These are phyloP conservation scores for Cantharis rustica DNA, from an alignment of 2,888 invertebrate genomes.

Conservation along the genomic window DNA sequence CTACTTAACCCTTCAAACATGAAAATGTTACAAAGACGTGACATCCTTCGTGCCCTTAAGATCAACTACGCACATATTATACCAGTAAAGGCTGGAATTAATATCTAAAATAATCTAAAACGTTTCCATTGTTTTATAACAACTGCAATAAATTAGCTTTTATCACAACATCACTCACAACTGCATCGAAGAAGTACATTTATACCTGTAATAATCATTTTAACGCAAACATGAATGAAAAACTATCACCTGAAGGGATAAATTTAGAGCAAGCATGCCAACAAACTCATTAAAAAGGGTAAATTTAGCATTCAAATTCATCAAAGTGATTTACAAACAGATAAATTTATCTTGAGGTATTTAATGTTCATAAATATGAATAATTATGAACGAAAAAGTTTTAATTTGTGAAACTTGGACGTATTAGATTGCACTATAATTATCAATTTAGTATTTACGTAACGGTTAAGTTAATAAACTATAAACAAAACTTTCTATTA, in stretches of 20 bases:
- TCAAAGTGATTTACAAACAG: conserved; percentile 12
- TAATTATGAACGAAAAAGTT: background rate
- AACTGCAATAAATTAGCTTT: background rate
- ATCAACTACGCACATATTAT: background rate
- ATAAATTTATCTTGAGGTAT: background rate
- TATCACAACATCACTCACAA: background rate
- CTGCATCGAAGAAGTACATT: background rate
- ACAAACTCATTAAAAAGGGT: conserved; percentile 18
- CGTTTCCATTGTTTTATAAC: background rate
- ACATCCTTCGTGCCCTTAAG: conserved; percentile 3
- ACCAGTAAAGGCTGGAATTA: background rate
- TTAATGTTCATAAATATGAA: background rate
- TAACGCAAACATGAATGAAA: background rate
- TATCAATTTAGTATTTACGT: background rate
- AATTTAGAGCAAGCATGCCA: conserved; percentile 13
- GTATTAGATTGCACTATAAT: background rate
- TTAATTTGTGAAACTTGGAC: background rate
- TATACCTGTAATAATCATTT: background rate
- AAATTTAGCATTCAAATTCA: conserved; percentile 17
- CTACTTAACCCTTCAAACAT: background rate
- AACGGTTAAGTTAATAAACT: background rate
- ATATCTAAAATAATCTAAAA: background rate
- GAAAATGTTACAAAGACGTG: conserved; percentile 9
- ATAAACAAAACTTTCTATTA: background rate
- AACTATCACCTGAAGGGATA: background rate